These are phyloP conservation scores for Eolophus roseicapilla DNA, from an alignment of 2,113 vertebrate species.

Conservation along the genomic window DNA sequence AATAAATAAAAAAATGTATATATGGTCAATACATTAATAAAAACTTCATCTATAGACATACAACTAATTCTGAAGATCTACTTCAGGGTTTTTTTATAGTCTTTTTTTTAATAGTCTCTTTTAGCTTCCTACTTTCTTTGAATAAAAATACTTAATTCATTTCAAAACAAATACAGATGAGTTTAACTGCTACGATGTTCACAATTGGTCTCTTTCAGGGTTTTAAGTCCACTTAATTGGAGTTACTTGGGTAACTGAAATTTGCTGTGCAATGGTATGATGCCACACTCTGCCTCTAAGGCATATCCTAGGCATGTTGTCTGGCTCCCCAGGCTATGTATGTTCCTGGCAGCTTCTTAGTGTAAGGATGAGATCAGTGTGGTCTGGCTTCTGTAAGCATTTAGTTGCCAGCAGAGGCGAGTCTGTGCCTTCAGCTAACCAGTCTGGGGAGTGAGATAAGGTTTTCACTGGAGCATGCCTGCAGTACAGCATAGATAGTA, in stretches of 20 bases:
- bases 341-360: background rate
- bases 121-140: background rate
- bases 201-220: background rate
- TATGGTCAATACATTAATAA: background rate
- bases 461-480: background rate
- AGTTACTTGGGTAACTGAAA: background rate
- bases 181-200: background rate
- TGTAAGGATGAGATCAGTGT: too few relatives aligned
- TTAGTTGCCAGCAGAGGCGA: background rate
- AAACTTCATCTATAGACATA: background rate
- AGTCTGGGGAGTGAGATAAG: background rate
- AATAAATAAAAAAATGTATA: background rate
- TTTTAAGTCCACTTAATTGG: background rate
- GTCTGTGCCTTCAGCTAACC: background rate
- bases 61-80: background rate
- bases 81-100: background rate
- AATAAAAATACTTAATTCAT: background rate
- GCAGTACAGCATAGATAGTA: background rate
- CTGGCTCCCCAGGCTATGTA: background rate
- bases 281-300: background rate
- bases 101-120: background rate
- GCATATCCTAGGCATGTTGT: fast-evolving
- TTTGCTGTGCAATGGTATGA: background rate
- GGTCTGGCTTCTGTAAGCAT: background rate
- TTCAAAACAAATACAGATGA: background rate